Base-by-base conservation (phyloP, 1,140 invertebrate species). In the Zaprionus ghesquierei region DNA sequence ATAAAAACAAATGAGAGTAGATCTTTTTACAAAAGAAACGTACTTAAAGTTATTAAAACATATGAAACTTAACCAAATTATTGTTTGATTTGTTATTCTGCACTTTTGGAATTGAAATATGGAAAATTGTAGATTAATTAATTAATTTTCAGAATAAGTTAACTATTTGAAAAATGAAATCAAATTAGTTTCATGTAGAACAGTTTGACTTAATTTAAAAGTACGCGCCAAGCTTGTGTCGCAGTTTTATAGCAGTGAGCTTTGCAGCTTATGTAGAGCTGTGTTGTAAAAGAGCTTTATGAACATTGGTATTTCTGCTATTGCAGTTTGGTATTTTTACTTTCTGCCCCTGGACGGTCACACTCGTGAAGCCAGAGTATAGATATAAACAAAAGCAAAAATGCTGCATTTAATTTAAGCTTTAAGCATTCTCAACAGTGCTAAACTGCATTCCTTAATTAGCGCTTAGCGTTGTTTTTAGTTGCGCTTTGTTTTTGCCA, bases 1-100 rank as follows among this genome's bases (percentile, higher is more conserved):
- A 89, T 65, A 68, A 69, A 63, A 86, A 71, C 58, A 68, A 86
- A 69, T 77, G 84, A 75, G 78, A 73, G 73, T 77, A 80, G 79
- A 75, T 77, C 84, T 87, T 87, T 87, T 89, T 89, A 87, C 80
- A 89, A 79, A 82, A 89, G 69, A 77, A 87, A 82, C 35, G 79
- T 84, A 87, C 79, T 82, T 87, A 87, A 89, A 81, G 69, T 71
- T 84, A 86, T 75, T 77, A 86, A 86, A 86, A 73, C 55, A 81
- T 65, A 77, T 81, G 68, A 85, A 80, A 78, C 41, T 29, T 18
- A 44, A 38, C 55, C 25, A 1, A 13, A 35, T 13, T 13, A 12
- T 0, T 12, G 1, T 3, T 31, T 56, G 46, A 18, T 33, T 61
- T 69, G n/a, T n/a, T n/a, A n/a, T n/a, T n/a, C n/a, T n/a, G n/a